Evolutionary conservation across 1,140 invertebrate species (phyloP).

Genomic region (Atta colombica): DNA sequence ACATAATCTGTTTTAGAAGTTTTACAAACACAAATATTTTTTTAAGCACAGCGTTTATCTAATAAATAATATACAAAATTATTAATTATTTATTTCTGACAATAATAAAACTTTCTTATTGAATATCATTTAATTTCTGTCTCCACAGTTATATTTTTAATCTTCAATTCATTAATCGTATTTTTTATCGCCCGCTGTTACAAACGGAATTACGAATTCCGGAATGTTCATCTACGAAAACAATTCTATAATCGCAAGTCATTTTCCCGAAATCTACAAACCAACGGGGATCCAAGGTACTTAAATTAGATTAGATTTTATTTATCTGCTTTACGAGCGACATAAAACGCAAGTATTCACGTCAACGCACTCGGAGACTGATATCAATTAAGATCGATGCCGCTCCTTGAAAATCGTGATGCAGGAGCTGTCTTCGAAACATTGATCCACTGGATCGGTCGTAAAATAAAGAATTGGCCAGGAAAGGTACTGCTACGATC

Average conservation of each 20-base stretch:
- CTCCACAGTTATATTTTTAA: no score
- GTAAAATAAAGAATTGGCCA: slow-evolving; percentile 79
- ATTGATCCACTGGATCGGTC: slow-evolving; percentile 71
- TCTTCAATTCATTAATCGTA: neutral
- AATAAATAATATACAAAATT: slow-evolving; percentile 9
- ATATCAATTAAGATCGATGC: slow-evolving; percentile 76
- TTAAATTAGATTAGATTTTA: slow-evolving; percentile 56
- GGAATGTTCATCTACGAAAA: slow-evolving; percentile 22
- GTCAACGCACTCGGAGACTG: slow-evolving; percentile 21
- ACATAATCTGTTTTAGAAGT: neutral
- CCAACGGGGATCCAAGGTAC: slow-evolving; percentile 1
- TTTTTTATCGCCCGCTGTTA: neutral
- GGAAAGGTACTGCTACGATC: slow-evolving; percentile 48
- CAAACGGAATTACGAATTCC: slow-evolving; percentile 29
- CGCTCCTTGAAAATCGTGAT: slow-evolving; percentile 50
- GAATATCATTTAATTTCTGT: neutral
- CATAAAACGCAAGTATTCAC: slow-evolving; percentile 46
- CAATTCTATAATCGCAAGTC: slow-evolving; percentile 40
- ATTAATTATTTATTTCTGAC: neutral
- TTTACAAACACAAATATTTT: neutral
- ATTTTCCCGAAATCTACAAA: slow-evolving; percentile 41
- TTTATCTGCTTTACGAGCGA: slow-evolving; percentile 57
- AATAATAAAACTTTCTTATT: neutral
- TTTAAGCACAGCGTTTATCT: neutral
- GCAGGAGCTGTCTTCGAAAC: slow-evolving; percentile 52